A percentile compares a stretch with the other conserved stretches of the same genome.
These are phyloP conservation scores for Sanderia malayensis DNA, from an alignment of 30 jellyfish, hydroid and myxozoan genomes.

Conservation along the genomic window DNA sequence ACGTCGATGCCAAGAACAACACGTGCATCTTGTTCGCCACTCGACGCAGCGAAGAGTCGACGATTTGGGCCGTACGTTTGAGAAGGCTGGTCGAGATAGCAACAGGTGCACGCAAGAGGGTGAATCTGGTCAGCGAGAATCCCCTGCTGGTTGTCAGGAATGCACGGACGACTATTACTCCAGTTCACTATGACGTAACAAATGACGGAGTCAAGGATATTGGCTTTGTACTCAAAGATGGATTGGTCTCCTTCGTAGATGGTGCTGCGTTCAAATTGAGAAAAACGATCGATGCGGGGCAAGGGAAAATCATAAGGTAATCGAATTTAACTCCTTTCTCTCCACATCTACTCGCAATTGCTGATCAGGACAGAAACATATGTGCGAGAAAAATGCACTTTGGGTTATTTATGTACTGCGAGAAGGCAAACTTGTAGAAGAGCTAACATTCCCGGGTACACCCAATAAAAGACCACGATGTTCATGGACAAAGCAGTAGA, in stretches of 20 bases:
- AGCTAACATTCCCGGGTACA: too few species aligned
- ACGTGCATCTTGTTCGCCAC: constrained; percentile 54
- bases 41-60: constrained; percentile 21
- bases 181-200: constrained; percentile 36
- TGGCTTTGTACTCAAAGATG: constrained; percentile 50
- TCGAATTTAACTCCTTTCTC: too few species aligned
- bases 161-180: constrained; percentile 12
- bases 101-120: constrained; percentile 52
- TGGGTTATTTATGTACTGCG: too few species aligned
- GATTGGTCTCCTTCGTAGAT: constrained; percentile 45
- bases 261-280: constrained; percentile 43
- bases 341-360: too few species aligned
- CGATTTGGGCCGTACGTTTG: constrained; percentile 52
- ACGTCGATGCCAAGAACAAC: constrained; percentile 27
- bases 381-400: too few species aligned
- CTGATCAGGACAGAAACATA: too few species aligned
- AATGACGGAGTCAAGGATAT: constrained; percentile 51
- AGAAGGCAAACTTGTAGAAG: too few species aligned
- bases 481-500: too few species aligned
- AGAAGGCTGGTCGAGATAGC: constrained; percentile 51
- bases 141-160: constrained; percentile 49
- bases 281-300: constrained; percentile 35
- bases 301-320: constrained; percentile 34
- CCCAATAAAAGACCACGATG: too few species aligned
- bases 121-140: constrained; percentile 55